Percentiles rank a stretch among this genome's conserved stretches.
phyloP scores from a whole-genome alignment of 2,797 vertebrate species.

The Hephaestus fuliginosus region DNA sequence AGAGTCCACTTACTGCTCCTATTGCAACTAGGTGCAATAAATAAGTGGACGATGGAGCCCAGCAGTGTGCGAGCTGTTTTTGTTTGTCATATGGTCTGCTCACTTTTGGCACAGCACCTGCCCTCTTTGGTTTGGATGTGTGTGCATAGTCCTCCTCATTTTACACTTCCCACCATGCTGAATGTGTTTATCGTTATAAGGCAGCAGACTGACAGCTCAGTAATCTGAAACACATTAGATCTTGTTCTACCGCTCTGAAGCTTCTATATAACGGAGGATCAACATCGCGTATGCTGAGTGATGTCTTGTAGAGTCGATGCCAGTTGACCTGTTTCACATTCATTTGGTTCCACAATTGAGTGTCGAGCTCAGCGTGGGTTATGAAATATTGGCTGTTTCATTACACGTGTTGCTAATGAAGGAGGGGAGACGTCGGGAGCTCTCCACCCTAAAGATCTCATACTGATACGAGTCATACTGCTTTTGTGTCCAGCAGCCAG shows the following conservation, averaged over 20 bases:
- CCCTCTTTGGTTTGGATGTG: too few relatives aligned
- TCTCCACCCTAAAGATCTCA: constrained; percentile 66
- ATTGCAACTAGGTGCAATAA: too few relatives aligned
- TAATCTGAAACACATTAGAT: constrained; percentile 14
- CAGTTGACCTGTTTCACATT: constrained; percentile 2
- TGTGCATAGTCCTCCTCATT: neutral
- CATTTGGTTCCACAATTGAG: constrained; percentile 3
- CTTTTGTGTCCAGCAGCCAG: constrained; percentile 74
- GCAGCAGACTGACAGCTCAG: neutral
- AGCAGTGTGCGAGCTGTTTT: too few relatives aligned
- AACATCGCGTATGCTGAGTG: constrained; percentile 12
- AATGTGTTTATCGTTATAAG: neutral
- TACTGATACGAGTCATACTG: constrained; percentile 59
- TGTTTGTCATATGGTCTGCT: too few relatives aligned
- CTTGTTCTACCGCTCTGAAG: neutral
- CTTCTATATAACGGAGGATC: constrained; percentile 4
- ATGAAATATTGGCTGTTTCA: constrained; percentile 46
- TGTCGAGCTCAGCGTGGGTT: neutral
- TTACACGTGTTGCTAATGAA: constrained; percentile 58
- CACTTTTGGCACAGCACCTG: too few relatives aligned
- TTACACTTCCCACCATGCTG: neutral
- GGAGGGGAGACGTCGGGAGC: constrained; percentile 29
- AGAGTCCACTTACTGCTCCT: too few relatives aligned
- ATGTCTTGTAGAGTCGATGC: constrained; percentile 1
- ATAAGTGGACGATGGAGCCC: too few relatives aligned